phyloP scores from a whole-genome alignment of 2,888 invertebrate species.

The Dasysyrphus albostriatus region DNA sequence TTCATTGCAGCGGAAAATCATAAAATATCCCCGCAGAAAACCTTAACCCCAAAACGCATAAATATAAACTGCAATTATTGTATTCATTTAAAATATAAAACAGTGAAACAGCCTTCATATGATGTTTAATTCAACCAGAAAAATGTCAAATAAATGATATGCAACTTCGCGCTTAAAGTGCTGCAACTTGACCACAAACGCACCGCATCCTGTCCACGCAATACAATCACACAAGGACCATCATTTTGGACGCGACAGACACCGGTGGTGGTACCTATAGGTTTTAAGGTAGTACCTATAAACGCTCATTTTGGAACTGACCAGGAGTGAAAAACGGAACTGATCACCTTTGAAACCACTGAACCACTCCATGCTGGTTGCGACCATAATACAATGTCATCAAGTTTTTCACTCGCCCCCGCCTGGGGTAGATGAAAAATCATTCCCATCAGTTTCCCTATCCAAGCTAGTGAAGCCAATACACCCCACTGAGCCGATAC shows the following conservation, averaged over 20 bases:
- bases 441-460: neutral
- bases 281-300: neutral
- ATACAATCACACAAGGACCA: conserved; percentile 17
- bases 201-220: conserved; percentile 39
- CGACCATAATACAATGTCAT: conserved; percentile 56
- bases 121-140: conserved; percentile 61
- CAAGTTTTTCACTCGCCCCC: conserved; percentile 10
- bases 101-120: conserved; percentile 8
- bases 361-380: conserved; percentile 52
- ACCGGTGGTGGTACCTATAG: neutral
- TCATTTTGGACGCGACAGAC: neutral
- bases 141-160: conserved; percentile 62
- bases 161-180: conserved; percentile 34
- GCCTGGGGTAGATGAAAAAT: neutral
- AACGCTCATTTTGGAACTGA: neutral
- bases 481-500: neutral
- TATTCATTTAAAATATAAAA: conserved; percentile 36
- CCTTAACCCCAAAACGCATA: conserved; percentile 8
- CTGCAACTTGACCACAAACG: conserved; percentile 41
- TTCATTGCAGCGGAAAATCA: conserved; percentile 66
- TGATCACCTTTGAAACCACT: conserved; percentile 64
- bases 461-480: neutral
- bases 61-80: conserved; percentile 30
- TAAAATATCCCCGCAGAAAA: conserved; percentile 42
- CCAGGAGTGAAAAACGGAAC: conserved; percentile 41